Percentiles rank a stretch among this genome's conserved stretches.
These are phyloP conservation scores for Eupsilia transversa DNA, from an alignment of 2,888 invertebrate species.

Conservation along the genomic window DNA sequence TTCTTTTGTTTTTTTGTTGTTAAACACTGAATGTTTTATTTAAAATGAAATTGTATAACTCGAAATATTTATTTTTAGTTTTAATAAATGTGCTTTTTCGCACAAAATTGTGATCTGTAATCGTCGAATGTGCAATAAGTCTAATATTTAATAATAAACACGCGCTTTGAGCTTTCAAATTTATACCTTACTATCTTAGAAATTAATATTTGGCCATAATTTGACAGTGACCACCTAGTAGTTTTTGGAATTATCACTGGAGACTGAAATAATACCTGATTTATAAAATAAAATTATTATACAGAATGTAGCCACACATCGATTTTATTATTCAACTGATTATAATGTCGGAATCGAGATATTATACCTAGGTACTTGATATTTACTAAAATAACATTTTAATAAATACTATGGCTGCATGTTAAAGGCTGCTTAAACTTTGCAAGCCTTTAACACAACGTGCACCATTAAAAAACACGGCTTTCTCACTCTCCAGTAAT, in stretches of 20 bases:
- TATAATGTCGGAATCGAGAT: conserved; percentile 1
- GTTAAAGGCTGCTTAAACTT: neutral
- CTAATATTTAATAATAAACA: conserved; percentile 70
- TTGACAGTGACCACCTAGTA: conserved; percentile 71
- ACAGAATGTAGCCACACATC: neutral
- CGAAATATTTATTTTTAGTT: conserved; percentile 71
- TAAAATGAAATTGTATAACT: conserved; percentile 61
- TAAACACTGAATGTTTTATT: conserved; percentile 65
- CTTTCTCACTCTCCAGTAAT: conserved; percentile 51
- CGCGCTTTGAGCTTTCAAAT: conserved; percentile 77
- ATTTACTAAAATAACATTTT: neutral
- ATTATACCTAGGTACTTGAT: neutral
- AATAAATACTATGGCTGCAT: neutral
- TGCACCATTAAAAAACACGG: conserved; percentile 7
- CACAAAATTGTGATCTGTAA: conserved; percentile 79
- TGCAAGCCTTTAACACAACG: neutral
- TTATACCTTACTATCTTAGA: conserved; percentile 70
- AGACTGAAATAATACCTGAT: conserved; percentile 23
- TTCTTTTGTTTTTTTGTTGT: conserved; percentile 65
- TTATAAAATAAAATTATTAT: neutral
- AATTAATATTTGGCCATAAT: conserved; percentile 74
- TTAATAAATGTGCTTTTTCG: conserved; percentile 74
- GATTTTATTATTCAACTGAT: neutral
- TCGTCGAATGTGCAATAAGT: conserved; percentile 77
- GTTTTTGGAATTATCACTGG: conserved; percentile 53